Base-by-base conservation (phyloP, 2,797 vertebrate species). In the Dipus sagitta region DNA sequence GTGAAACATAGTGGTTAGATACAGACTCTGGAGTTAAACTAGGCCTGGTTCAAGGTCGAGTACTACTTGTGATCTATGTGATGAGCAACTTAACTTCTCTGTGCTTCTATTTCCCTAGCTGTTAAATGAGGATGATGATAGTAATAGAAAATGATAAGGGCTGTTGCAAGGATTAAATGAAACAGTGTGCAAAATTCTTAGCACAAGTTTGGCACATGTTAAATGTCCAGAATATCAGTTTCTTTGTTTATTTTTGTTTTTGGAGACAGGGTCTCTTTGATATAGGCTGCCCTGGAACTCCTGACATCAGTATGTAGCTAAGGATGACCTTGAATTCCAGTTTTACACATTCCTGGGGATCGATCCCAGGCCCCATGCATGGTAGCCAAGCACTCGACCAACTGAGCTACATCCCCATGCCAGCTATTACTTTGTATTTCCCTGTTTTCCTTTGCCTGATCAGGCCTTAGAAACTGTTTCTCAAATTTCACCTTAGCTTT, bases 141-240 rank as follows among this genome's bases (percentile, higher is more conserved):
- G 65, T 78, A 86, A 65, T 30, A 77, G 32, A 8, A 65, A 70
- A 91, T 30, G 6, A n/a, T 58, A 78, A 87, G 28, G 70, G 58
- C 74, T 75, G 14, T 26, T 75, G 38, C 64, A 30, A 84, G 26
- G 62, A 70, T 68, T 72, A 90, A 26, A 76, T 90, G 83, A 94
- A 82, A 52, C 4, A 70, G n/a, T n/a, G 6, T 65, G 54, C 34
- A 79, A 92, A 92, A 75, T 77, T 24, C 70, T 47, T 67, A 81
- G 75, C 20, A 38, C 54, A 62, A 23, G 8, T 60, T 14, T n/a
- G 30, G 21, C 4, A 28, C 54, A 58, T 58, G 2, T 12, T 58
- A 58, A 58, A 58, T 58, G 13, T 3, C 17, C 54, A 58, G 58
- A 47, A 24, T 75, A 75, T 64, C 42, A n/a, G 32, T 13, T 32